Evolutionary conservation across 2,888 invertebrate species (phyloP), one percentile per base, ranked within the genome.

Genomic region (Escarpia spicata): DNA sequence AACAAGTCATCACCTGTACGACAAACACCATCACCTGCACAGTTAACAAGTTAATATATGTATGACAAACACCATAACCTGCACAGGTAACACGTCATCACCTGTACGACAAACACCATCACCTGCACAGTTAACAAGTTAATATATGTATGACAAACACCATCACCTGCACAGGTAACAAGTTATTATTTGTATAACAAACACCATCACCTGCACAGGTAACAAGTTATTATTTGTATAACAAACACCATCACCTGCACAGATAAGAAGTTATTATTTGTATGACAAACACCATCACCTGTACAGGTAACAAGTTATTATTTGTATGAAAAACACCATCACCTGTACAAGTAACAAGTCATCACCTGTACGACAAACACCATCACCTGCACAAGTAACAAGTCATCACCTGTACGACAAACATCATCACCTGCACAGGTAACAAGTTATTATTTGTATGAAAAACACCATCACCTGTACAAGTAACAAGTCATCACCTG

Each of bases 41-140:
- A 45, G 45, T 3, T 45, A 45, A 45, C 45, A 45, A 45, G 45
- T 60, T 12, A 60, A 9, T 15, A 10, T 12, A 2, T 19, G 60
- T 19, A 60, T 60, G 60, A 60, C 60, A 60, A 60, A 60, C 60
- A 60, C 60, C 60, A 60, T 60, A 4, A 60, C 60, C 60, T 60
- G 19, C 60, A 60, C 60, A 60, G 60, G 60, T 15, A 60, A 19
- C 60, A 60, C 4, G 60, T 60, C 60, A 60, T 60, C 98, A 97
- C 60, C 97, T 0, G 99, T 99, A 96, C 99, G 99, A 99, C 99
- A 96, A 99, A 99, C 0, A 99, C 98, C 98, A 99, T 99, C 0
- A 98, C 97, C 97, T 97, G 94, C 91, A 60, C 60, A 60, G 60
- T 9, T 19, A 60, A 19, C 60, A 60, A 60, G 60, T 60, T 2